Conservation (phyloP, 2,113 vertebrate species). For the Melozone crissalis region DNA sequence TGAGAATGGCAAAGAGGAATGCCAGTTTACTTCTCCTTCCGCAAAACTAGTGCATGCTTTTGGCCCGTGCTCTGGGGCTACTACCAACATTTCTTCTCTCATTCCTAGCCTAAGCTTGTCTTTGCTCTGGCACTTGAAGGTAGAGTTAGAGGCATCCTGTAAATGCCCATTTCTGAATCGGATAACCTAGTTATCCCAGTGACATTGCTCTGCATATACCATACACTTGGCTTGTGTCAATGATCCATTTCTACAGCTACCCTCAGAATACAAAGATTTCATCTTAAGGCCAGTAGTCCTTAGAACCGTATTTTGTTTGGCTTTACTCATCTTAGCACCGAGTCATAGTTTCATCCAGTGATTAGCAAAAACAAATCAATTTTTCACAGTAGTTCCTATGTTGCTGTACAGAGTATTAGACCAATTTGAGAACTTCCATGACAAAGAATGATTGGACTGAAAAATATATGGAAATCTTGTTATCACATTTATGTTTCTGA, state of each 20-base stretch:
- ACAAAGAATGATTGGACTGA: not conserved
- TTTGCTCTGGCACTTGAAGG: not conserved
- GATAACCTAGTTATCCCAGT: not conserved
- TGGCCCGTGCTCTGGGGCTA: not conserved
- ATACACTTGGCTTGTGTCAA: not conserved
- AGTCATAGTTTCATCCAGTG: not conserved
- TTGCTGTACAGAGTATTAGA: not conserved
- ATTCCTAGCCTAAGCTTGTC: not conserved
- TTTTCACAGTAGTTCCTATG: slow-evolving; percentile 6
- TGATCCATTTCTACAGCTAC: not conserved
- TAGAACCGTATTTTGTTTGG: not conserved
- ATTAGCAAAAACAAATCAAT: not conserved
- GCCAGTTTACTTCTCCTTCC: not conserved
- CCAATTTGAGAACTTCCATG: not conserved
- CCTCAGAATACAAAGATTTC: not conserved
- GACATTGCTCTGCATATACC: not conserved
- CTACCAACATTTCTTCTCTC: not conserved
- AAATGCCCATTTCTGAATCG: not conserved
- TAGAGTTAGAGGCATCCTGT: not conserved
- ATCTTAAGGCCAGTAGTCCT: not conserved
- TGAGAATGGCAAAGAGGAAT: not conserved
- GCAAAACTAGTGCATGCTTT: not conserved
- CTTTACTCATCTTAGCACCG: slow-evolving; percentile 1
- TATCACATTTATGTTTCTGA: not conserved
- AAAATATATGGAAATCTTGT: not conserved